These are phyloP conservation scores for Pogonocherus hispidulus DNA, from an alignment of 2,888 invertebrate genomes.

Conservation along the genomic window DNA sequence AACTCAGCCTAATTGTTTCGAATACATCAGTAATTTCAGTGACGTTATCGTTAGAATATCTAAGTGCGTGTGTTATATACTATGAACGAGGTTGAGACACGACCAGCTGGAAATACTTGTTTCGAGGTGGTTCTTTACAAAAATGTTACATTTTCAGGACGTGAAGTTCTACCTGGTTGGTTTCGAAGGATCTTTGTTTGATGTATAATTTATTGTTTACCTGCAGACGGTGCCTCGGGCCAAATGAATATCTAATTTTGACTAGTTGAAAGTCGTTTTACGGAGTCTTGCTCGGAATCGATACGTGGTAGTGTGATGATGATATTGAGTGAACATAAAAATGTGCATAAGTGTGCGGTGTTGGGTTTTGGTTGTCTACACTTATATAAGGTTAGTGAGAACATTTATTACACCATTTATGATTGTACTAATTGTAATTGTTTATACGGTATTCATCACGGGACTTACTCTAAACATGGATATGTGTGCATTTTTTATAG, in stretches of 20 bases:
- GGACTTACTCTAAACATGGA: no score
- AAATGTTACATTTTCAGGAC: conserved; percentile 14
- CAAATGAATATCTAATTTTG: conserved; percentile 15
- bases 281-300: not conserved
- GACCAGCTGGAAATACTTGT: conserved; percentile 33
- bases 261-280: not conserved
- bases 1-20: conserved; percentile 31
- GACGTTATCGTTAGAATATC: conserved; percentile 23
- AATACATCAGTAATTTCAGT: conserved; percentile 26
- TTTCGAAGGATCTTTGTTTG: conserved; percentile 17
- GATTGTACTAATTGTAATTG: no score
- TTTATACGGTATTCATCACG: no score
- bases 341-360: conserved; percentile 13
- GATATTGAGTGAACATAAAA: conserved; percentile 28
- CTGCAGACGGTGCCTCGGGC: conserved; percentile 25
- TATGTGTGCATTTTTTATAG: no score
- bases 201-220: conserved; percentile 41
- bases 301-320: conserved; percentile 19
- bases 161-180: conserved; percentile 38
- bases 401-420: no score
- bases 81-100: conserved; percentile 5
- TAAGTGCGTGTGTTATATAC: not conserved
- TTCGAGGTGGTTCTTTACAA: conserved; percentile 29
- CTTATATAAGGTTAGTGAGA: conserved; percentile 22
- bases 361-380: conserved; percentile 12